phyloP scores from a whole-genome alignment of 2,888 invertebrate genomes.

The Himalopsyche anomala region DNA sequence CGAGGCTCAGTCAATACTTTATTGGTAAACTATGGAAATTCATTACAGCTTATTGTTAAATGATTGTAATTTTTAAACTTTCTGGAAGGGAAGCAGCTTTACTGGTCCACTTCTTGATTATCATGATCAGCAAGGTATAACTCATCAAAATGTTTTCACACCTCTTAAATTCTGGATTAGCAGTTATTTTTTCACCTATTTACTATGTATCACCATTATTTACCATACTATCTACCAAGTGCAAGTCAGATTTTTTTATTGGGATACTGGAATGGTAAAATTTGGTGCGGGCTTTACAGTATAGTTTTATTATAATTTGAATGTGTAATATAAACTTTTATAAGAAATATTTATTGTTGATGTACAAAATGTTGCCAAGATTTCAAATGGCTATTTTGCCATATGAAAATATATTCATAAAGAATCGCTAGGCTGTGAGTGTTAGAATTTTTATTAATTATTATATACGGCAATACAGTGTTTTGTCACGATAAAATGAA shows the following conservation, averaged over 20 bases:
- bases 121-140: too few species aligned
- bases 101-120: too few species aligned
- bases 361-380: conserved; percentile 24
- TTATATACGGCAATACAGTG: neutral
- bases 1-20: neutral
- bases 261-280: neutral
- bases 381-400: conserved; percentile 9
- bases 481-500: neutral
- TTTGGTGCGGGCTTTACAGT: neutral
- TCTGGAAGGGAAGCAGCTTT: too few species aligned
- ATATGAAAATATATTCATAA: neutral
- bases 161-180: too few species aligned
- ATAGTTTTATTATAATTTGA: neutral
- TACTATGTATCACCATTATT: too few species aligned
- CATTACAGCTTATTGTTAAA: too few species aligned
- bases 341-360: neutral
- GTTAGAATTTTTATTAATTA: neutral
- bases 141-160: too few species aligned
- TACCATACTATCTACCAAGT: too few species aligned
- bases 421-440: neutral
- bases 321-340: neutral
- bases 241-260: too few species aligned
- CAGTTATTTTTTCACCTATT: too few species aligned
- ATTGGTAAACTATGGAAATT: neutral
- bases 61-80: too few species aligned